These are phyloP conservation scores for Podocnemis expansa DNA, from an alignment of 2,113 vertebrate genomes.

Conservation along the genomic window DNA sequence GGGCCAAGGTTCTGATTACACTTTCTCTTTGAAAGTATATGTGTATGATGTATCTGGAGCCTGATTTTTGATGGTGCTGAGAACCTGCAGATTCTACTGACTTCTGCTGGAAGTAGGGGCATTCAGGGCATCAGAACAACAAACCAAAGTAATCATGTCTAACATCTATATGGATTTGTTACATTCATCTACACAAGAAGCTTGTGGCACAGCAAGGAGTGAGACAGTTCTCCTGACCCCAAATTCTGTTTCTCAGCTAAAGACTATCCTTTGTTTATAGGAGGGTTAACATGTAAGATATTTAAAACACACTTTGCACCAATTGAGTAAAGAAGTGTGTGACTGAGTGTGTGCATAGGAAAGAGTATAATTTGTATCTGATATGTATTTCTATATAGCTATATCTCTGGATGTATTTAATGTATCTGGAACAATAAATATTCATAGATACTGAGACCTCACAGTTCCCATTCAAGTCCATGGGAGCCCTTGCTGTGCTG, in stretches of 20 bases:
- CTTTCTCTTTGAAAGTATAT: neutral
- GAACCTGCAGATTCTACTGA: neutral
- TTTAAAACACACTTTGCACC: neutral
- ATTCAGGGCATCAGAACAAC: conserved; percentile 43
- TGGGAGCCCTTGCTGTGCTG: neutral
- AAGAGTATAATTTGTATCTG: neutral
- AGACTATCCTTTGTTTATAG: rapidly evolving
- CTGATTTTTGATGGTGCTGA: conserved; percentile 1
- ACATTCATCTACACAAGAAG: conserved; percentile 26
- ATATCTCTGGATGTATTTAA: neutral
- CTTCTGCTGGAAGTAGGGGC: conserved; percentile 23
- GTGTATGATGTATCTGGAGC: conserved; percentile 16
- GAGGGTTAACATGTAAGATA: neutral
- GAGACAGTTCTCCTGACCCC: neutral
- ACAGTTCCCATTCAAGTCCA: neutral
- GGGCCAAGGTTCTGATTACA: neutral
- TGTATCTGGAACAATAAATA: neutral
- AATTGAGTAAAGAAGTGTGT: neutral
- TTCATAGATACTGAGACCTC: neutral
- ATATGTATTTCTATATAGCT: rapidly evolving
- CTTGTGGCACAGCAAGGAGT: neutral
- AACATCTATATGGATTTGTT: conserved; percentile 18
- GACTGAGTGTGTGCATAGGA: neutral
- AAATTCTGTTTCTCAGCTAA: neutral
- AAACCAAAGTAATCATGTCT: neutral